These are phyloP conservation scores for Halocynthia roretzi DNA, from an alignment of 23 tunicate species.

Conservation along the genomic window DNA sequence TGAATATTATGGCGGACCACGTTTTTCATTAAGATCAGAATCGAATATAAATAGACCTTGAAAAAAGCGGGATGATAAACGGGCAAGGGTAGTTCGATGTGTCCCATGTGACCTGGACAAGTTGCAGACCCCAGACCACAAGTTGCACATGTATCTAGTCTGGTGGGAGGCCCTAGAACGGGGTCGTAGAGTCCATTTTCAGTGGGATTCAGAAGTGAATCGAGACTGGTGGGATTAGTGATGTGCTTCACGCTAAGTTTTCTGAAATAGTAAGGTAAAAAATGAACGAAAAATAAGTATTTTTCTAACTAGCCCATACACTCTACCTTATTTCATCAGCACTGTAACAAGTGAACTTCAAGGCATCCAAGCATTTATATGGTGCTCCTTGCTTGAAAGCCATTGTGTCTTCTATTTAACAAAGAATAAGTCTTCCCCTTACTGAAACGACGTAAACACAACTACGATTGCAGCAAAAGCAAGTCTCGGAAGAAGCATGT, in stretches of 20 bases:
- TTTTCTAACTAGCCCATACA: not conserved
- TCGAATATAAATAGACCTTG: slow-evolving; percentile 27
- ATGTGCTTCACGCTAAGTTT: slow-evolving; percentile 56
- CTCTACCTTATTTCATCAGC: slow-evolving; percentile 56
- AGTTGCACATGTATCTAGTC: slow-evolving; percentile 63
- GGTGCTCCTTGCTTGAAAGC: slow-evolving; percentile 18
- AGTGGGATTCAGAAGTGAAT: slow-evolving; percentile 47
- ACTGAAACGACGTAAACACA: too few relatives aligned
- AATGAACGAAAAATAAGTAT: not conserved
- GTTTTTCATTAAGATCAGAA: not conserved
- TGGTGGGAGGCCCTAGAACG: slow-evolving; percentile 47
- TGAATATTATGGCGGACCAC: not conserved
- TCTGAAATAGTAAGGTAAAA: slow-evolving; percentile 8
- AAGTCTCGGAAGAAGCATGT: too few relatives aligned
- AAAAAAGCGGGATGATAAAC: slow-evolving; percentile 79
- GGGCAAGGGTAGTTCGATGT: slow-evolving; percentile 81
- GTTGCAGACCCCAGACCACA: slow-evolving; percentile 46
- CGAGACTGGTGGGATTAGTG: slow-evolving; percentile 60
- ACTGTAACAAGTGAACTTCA: slow-evolving; percentile 52
- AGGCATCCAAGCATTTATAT: slow-evolving; percentile 23
- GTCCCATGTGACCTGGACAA: slow-evolving; percentile 82
- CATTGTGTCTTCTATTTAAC: not conserved
- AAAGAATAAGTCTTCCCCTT: too few relatives aligned
- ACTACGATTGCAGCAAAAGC: too few relatives aligned
- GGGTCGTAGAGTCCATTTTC: slow-evolving; percentile 79